Evolutionary conservation across 1,140 invertebrate genomes (phyloP).

Genomic region (Pygmarrhopalites habei): DNA sequence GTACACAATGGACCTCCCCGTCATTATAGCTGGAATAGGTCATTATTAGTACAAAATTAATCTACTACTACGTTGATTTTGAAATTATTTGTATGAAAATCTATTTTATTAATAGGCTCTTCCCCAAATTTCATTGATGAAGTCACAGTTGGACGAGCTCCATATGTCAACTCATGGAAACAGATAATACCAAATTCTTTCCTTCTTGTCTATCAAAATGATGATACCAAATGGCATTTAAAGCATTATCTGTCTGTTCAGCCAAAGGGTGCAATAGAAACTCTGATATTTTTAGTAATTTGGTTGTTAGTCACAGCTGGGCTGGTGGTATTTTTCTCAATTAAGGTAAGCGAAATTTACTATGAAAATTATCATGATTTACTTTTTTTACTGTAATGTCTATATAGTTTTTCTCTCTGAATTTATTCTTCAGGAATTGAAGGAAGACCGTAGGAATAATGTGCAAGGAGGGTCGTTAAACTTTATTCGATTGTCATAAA

Average conservation of each 20-base stretch:
- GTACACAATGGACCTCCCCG: constrained; percentile 81
- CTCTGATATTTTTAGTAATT: background rate
- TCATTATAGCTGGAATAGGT: constrained; percentile 91
- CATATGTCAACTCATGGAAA: constrained; percentile 58
- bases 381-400: too few species aligned
- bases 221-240: background rate
- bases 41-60: constrained; percentile 87
- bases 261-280: background rate
- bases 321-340: too few species aligned
- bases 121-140: constrained; percentile 95
- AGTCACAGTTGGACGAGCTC: constrained; percentile 61
- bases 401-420: background rate
- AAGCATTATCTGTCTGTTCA: background rate
- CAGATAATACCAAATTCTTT: constrained; percentile 97
- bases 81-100: too few species aligned
- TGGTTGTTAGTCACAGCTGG: background rate
- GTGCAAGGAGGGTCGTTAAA: background rate
- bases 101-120: too few species aligned
- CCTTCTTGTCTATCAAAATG: constrained; percentile 79
- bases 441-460: background rate
- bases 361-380: too few species aligned
- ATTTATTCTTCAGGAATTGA: background rate
- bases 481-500: background rate
- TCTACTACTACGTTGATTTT: too few species aligned
- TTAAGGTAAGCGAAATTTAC: too few species aligned